Evolutionary conservation across 2,888 invertebrate genomes (phyloP), one percentile per base, ranked within the genome.

Genomic region (Bedellia somnulentella): DNA sequence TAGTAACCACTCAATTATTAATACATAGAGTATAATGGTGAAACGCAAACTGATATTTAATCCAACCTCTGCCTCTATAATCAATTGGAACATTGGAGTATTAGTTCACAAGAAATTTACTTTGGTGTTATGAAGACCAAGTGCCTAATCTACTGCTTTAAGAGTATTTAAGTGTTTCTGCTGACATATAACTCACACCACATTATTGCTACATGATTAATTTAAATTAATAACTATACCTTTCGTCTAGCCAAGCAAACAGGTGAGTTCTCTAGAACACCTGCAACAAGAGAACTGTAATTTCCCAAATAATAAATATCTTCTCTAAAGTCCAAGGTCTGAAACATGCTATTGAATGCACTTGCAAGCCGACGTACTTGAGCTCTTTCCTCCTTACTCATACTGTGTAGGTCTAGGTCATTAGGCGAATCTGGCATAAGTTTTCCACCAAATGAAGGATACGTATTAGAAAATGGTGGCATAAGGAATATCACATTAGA

Each of bases 301-400:
- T 73, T 63, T 3, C 87, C 87, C 44, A 86, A 54, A 29, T 78
- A 80, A 44, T 78, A 86, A 14, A 85, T 62, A 46, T 86, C 86
- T 42, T 86, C 85, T 35, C 75, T 79, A 5, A 81, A 66, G 39
- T 80, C 77, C 54, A 85, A 66, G 10, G 78, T 73, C 16, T 80
- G 75, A 35, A 83, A 45, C 48, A 82, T 49, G 34, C 71, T 77
- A 36, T 82, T 75, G 3, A 80, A 42, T 10, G 76, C 60, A 39
- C 71, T 67, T 1, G 78, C 76, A 18, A 80, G 40, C 35, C 80
- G 63, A 27, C 73, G 43, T 0, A 76, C 58, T 35, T 55, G 51
- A 3, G 64, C 10, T 16, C 29, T 30, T 30, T 78, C 68, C 4
- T 63, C 57, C 35, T 39, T 42, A 2, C 55, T 52, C 26, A 80